These are phyloP conservation scores for Colossoma macropomum DNA, from an alignment of 2,113 vertebrate species.

Conservation along the genomic window DNA sequence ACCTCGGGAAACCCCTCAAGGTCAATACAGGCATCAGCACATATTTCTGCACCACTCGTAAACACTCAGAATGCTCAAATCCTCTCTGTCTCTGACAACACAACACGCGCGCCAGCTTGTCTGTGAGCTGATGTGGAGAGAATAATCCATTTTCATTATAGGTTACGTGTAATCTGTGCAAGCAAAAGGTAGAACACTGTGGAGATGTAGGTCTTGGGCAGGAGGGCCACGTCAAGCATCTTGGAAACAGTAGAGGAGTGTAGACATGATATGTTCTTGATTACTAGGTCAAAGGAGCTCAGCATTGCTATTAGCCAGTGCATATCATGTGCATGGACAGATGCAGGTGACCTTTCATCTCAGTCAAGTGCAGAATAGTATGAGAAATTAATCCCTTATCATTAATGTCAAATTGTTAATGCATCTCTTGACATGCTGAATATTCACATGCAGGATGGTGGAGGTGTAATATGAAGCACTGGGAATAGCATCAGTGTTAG, in stretches of 20 bases:
- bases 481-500: slow-evolving; percentile 5
- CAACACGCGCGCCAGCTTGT: slow-evolving; percentile 15
- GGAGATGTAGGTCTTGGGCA: slow-evolving; percentile 3
- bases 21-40: slow-evolving; percentile 37
- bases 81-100: slow-evolving; percentile 29
- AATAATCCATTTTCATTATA: slow-evolving; percentile 55
- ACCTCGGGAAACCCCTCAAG: slow-evolving; percentile 31
- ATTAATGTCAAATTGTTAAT: neutral
- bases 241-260: slow-evolving; percentile 19
- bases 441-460: neutral
- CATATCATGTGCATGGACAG: neutral
- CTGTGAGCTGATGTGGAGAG: slow-evolving; percentile 27
- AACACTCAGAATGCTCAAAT: slow-evolving; percentile 34
- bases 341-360: slow-evolving; percentile 30
- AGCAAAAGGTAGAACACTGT: slow-evolving; percentile 28
- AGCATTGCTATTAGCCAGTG: slow-evolving; percentile 22
- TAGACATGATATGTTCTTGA: slow-evolving; percentile 28
- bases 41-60: slow-evolving; percentile 27
- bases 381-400: neutral
- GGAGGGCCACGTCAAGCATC: slow-evolving; percentile 30
- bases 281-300: slow-evolving; percentile 24
- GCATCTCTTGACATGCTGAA: neutral
- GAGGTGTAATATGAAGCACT: neutral
- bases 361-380: neutral
- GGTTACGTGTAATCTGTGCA: slow-evolving; percentile 39